These are phyloP conservation scores for Trichogramma pretiosum DNA, from an alignment of 1,140 invertebrate species.

Conservation along the genomic window DNA sequence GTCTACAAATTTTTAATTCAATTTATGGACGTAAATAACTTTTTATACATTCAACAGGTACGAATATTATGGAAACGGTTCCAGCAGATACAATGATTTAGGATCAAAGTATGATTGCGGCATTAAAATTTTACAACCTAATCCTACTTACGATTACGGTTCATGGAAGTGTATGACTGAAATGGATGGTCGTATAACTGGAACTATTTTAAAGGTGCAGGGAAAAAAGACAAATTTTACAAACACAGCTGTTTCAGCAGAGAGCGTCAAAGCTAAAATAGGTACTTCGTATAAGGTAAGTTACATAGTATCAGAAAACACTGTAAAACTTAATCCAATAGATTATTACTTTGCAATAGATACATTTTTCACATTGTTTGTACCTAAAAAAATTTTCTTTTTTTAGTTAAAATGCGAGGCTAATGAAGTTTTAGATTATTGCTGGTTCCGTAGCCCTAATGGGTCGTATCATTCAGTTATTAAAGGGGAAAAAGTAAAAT, in stretches of 20 bases:
- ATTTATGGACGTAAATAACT: neutral
- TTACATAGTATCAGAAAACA: neutral
- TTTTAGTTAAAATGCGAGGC: conserved; percentile 30
- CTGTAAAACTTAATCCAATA: neutral
- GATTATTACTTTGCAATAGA: too few relatives aligned
- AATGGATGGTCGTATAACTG: conserved; percentile 10
- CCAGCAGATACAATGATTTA: conserved; percentile 15
- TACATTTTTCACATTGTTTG: too few relatives aligned
- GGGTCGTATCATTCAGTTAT: conserved; percentile 20
- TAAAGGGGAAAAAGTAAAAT: neutral
- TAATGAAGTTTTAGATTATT: conserved; percentile 29
- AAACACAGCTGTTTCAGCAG: neutral
- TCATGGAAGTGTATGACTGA: conserved; percentile 30
- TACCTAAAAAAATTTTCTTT: neutral
- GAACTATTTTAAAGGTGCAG: conserved; percentile 21
- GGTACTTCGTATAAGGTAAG: conserved; percentile 29
- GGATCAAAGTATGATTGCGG: conserved; percentile 22
- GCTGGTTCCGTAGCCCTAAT: conserved; percentile 34
- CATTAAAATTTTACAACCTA: conserved; percentile 28
- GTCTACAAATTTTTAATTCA: conserved; percentile 13
- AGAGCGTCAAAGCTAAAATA: conserved; percentile 25
- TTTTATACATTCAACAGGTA: conserved; percentile 17
- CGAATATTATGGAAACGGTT: conserved; percentile 25
- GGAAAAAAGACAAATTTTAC: neutral
- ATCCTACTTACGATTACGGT: conserved; percentile 26